Base-by-base conservation (phyloP, 1,140 invertebrate genomes). In the Pantala flavescens region DNA sequence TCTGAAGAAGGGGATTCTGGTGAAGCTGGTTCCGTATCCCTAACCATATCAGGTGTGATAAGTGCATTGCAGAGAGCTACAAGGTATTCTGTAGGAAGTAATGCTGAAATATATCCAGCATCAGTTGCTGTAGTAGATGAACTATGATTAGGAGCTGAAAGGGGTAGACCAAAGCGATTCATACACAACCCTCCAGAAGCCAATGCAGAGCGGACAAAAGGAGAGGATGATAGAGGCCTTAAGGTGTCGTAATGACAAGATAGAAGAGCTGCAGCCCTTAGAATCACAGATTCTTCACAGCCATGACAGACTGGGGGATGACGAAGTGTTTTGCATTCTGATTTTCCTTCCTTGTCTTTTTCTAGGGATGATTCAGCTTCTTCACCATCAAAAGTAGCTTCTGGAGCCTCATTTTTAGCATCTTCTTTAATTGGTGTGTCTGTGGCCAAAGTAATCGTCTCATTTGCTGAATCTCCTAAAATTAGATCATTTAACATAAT, bases 231-330 rank as follows among this genome's bases (percentile, higher is more conserved):
- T 79, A 91, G 82, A 74, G 81, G 82, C 71, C 85, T 83, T 75
- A 91, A 81, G 76, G 85, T 82, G 71, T 83, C 81, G 71, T 83
- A 81, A 72, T 84, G 85, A 82, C 90, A 91, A 79, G 88, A 91
- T 77, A 91, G 81, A 21, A 90, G 78, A 78, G 88, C 86, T 78
- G 87, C 90, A 55, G 91, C 86, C 55, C 87, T 84, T 72, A 84
- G 86, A 77, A 88, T 88, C 74, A 88, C 82, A 72, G 86, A 81
- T 79, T 91, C 88, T 78, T 86, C 87, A 79, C 91, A 92, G 80
- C 90, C 88, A 78, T 86, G 84, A 82, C 91, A 92, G 71, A 90
- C 84, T 70, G 91, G 85, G 43, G 87, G 85, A 82, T 91, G 89
- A 82, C 87, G 87, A 43, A 89, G 90, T 24, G 89, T 90, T 72